Base-by-base conservation (phyloP, 2,888 invertebrate species). In the Diaphora mendica region DNA sequence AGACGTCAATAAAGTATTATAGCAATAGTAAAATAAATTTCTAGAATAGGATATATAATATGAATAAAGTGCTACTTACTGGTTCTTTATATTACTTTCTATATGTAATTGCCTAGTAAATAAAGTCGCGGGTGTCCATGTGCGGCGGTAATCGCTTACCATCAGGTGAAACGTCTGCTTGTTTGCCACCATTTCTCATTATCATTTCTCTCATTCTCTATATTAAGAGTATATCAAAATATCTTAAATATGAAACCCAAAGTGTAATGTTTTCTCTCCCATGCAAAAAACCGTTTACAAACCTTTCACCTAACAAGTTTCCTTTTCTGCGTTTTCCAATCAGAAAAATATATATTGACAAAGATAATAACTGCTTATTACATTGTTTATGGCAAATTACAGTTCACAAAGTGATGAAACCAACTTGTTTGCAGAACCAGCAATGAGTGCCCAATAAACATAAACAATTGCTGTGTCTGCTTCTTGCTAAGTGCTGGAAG, bases 371-470 rank as follows among this genome's bases (percentile, higher is more conserved):
- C 82, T 80, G 76, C 76, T 83, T 86, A 88, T 88, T 85, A 80
- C 75, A 75, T 84, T 86, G 86, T 90, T 88, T 88, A 88, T 89
- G 79, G 85, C 85, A 84, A 86, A 90, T 90, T 88, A 88, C 87
- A 88, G 84, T 88, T 87, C 79, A 82, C 80, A 77, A 86, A 84
- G 84, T 87, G 85, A 86, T 85, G 90, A 88, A 89, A 89, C 90
- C 87, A 91, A 90, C 90, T 91, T 89, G 91, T 91, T 91, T 89
- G 87, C 87, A 85, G 88, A 86, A 86, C 83, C 88, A 90, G 91
- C 92, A 92, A 93, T 92, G 92, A 93, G 91, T 89, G 87, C 86
- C 89, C 88, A 90, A 92, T 93, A 94, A 94, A 92, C 91, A 92
- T 93, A 92, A 93, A 92, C 93, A 91, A 91, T 91, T 89, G 90